These are phyloP conservation scores for Lutraria rhynchaena DNA, from an alignment of 1,140 invertebrate species.

Conservation along the genomic window DNA sequence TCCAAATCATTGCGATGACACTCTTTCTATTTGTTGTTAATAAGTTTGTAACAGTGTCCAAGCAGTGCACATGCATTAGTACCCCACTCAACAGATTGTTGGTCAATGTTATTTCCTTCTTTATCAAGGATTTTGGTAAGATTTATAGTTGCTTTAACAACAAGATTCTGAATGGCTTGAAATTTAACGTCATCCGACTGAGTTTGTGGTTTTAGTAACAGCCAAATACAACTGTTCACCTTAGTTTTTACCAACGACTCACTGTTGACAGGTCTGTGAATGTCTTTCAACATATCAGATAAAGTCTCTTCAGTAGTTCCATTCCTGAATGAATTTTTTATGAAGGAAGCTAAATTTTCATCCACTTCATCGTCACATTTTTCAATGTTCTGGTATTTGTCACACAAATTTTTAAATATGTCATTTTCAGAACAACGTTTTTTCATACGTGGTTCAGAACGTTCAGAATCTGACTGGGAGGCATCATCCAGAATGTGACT, in stretches of 20 bases:
- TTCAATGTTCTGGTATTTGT: conserved; percentile 10
- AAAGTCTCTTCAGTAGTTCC: conserved; percentile 12
- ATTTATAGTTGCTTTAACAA: conserved; percentile 10
- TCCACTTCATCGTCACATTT: conserved; percentile 1
- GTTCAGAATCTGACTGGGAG: too few relatives aligned
- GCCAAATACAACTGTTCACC: conserved; percentile 23
- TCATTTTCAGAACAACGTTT: too few relatives aligned
- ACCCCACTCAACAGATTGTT: too few relatives aligned
- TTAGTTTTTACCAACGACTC: conserved; percentile 15
- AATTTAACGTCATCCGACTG: conserved; percentile 18
- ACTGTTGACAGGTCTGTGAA: conserved; percentile 16
- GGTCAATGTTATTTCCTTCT: not conserved
- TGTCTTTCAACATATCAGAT: conserved; percentile 13
- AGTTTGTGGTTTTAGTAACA: conserved; percentile 7
- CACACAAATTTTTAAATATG: not conserved
- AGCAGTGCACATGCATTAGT: too few relatives aligned
- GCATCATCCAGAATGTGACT: too few relatives aligned
- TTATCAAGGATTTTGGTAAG: not conserved
- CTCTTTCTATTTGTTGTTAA: conserved; percentile 17
- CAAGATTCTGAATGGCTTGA: not conserved
- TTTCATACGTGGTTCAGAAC: too few relatives aligned
- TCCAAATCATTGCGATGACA: conserved; percentile 15
- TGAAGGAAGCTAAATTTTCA: not conserved
- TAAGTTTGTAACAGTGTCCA: too few relatives aligned
- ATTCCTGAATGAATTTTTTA: conserved; percentile 21